phyloP scores from a whole-genome alignment of 2,888 invertebrate genomes.

The Temnothorax unifasciatus region DNA sequence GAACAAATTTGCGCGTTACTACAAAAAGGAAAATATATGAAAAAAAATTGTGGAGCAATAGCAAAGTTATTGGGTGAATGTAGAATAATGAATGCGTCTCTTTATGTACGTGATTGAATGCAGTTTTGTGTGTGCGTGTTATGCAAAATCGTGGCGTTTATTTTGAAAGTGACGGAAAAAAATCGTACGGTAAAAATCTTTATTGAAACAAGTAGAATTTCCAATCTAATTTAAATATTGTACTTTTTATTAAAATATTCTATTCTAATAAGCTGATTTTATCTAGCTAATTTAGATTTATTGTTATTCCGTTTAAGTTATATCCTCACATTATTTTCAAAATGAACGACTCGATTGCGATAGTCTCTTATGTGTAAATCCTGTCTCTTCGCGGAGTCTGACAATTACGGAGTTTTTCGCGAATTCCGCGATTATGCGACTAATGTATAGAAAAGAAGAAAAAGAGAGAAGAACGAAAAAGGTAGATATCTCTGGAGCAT shows the following conservation, averaged over 20 bases:
- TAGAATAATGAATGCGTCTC: slow-evolving; percentile 56
- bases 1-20: slow-evolving; percentile 54
- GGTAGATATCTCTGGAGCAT: slow-evolving; percentile 21
- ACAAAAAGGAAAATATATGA: slow-evolving; percentile 36
- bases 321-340: not conserved
- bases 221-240: not conserved
- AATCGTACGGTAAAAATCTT: slow-evolving; percentile 36
- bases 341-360: not conserved
- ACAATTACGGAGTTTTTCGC: slow-evolving; percentile 9
- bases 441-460: slow-evolving; percentile 21
- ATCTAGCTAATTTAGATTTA: not conserved
- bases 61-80: slow-evolving; percentile 58
- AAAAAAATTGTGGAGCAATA: slow-evolving; percentile 54
- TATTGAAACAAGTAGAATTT: slow-evolving; percentile 1
- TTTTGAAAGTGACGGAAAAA: slow-evolving; percentile 10
- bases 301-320: slow-evolving; percentile 10
- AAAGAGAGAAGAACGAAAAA: not conserved
- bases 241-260: not conserved
- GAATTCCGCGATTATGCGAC: slow-evolving; percentile 36
- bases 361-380: not conserved
- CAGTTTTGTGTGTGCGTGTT: slow-evolving; percentile 59
- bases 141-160: slow-evolving; percentile 59
- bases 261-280: slow-evolving; percentile 45
- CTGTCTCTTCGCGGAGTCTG: slow-evolving; percentile 2
- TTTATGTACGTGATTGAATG: slow-evolving; percentile 56